These are phyloP conservation scores for Lindbergichthys nudifrons DNA, from an alignment of 2,797 vertebrate genomes.

Conservation along the genomic window DNA sequence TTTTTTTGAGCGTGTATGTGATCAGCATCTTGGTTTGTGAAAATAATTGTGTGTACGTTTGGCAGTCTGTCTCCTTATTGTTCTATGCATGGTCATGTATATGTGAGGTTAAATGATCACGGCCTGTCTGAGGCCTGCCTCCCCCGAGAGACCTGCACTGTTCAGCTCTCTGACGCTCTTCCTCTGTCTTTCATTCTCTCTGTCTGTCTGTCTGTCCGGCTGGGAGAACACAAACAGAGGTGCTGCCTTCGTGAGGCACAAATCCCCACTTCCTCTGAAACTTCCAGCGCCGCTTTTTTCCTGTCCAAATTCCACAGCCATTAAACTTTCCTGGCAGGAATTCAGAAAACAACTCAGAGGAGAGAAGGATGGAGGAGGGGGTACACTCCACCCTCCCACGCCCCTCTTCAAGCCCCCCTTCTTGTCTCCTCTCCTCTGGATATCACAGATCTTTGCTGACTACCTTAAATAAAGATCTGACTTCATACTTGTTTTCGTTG, in stretches of 20 bases:
- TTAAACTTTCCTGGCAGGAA: constrained; percentile 95
- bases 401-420: constrained; percentile 14
- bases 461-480: constrained; percentile 88
- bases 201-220: constrained; percentile 68
- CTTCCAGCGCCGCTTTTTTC: constrained; percentile 90
- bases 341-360: constrained; percentile 86
- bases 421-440: constrained; percentile 79
- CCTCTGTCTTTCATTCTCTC: constrained; percentile 77
- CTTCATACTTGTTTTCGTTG: constrained; percentile 84
- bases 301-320: constrained; percentile 96
- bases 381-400: constrained; percentile 24
- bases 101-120: constrained; percentile 68
- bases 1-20: constrained; percentile 27
- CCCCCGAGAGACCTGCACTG: constrained; percentile 64
- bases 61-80: constrained; percentile 59
- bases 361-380: constrained; percentile 61
- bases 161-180: constrained; percentile 80
- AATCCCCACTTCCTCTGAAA: constrained; percentile 93
- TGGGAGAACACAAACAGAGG: constrained; percentile 90
- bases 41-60: constrained; percentile 40
- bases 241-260: constrained; percentile 86
- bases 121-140: constrained; percentile 79
- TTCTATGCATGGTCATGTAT: constrained; percentile 63
- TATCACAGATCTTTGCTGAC: constrained; percentile 83
- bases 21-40: constrained; percentile 22